These are phyloP conservation scores for Acromyrmex charruanus DNA, from an alignment of 1,140 invertebrate genomes.

Conservation along the genomic window DNA sequence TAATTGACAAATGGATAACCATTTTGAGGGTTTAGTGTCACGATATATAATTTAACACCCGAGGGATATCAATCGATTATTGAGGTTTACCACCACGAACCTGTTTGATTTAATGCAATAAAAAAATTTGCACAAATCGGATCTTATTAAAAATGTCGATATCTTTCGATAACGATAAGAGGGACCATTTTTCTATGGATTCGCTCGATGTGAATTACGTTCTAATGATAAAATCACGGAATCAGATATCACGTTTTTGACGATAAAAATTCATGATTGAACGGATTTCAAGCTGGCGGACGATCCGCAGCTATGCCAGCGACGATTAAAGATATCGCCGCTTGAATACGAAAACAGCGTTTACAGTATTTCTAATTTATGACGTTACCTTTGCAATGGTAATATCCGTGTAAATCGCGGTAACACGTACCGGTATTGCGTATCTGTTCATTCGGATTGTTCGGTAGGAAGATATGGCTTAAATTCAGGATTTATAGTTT, in stretches of 20 bases:
- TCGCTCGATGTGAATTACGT: background rate
- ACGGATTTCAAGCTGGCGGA: conserved; percentile 50
- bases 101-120: conserved; percentile 15
- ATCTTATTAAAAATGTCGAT: conserved; percentile 9
- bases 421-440: conserved; percentile 69
- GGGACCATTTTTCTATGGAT: background rate
- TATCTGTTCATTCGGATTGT: conserved; percentile 73
- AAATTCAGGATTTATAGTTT: conserved; percentile 74
- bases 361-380: conserved; percentile 78
- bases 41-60: conserved; percentile 56
- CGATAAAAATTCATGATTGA: conserved; percentile 39
- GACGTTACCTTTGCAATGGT: conserved; percentile 77
- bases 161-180: background rate
- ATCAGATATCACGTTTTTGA: conserved; percentile 7
- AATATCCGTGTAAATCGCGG: conserved; percentile 75
- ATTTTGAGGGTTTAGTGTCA: conserved; percentile 47
- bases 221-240: background rate
- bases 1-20: conserved; percentile 61
- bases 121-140: background rate
- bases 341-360: conserved; percentile 69
- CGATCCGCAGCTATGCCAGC: conserved; percentile 52
- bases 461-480: conserved; percentile 64
- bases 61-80: conserved; percentile 53
- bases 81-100: background rate
- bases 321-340: conserved; percentile 76